Conservation (phyloP, 2,888 invertebrate species). For the Plebejus anna region DNA sequence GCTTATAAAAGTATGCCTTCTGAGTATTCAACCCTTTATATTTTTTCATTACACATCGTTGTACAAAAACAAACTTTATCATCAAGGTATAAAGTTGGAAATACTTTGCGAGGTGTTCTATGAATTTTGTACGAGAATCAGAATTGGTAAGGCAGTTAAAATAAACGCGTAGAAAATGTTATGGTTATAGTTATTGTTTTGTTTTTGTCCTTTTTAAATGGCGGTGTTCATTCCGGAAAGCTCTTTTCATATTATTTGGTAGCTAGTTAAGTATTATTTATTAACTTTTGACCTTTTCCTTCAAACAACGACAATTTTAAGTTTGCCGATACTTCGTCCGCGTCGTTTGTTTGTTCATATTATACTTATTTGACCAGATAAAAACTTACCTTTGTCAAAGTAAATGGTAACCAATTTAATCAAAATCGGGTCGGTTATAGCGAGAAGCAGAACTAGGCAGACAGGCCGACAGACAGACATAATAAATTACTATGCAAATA, state of each 20-base stretch:
- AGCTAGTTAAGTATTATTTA: neutral
- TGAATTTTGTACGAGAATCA: constrained; percentile 31
- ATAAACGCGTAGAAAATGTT: constrained; percentile 58
- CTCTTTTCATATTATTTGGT: constrained; percentile 50
- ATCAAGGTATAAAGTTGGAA: constrained; percentile 5
- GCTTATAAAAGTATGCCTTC: constrained; percentile 19
- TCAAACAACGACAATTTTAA: neutral
- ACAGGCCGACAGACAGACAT: no score
- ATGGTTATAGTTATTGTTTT: constrained; percentile 66
- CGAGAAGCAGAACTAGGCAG: no score
- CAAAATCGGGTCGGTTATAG: no score
- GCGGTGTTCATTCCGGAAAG: constrained; percentile 6
- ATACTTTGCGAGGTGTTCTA: constrained; percentile 33
- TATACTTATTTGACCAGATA: no score
- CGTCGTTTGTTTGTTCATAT: no score
- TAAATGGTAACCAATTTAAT: no score
- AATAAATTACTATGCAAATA: no score
- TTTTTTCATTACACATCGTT: constrained; percentile 21
- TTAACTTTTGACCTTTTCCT: neutral
- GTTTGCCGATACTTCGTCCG: neutral
- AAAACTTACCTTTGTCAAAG: no score
- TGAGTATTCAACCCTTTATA: constrained; percentile 12
- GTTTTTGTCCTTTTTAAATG: constrained; percentile 52
- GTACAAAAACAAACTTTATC: constrained; percentile 25
- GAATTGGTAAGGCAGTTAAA: constrained; percentile 57